phyloP scores from a whole-genome alignment of 2,797 vertebrate species.

The Natrix natrix region DNA sequence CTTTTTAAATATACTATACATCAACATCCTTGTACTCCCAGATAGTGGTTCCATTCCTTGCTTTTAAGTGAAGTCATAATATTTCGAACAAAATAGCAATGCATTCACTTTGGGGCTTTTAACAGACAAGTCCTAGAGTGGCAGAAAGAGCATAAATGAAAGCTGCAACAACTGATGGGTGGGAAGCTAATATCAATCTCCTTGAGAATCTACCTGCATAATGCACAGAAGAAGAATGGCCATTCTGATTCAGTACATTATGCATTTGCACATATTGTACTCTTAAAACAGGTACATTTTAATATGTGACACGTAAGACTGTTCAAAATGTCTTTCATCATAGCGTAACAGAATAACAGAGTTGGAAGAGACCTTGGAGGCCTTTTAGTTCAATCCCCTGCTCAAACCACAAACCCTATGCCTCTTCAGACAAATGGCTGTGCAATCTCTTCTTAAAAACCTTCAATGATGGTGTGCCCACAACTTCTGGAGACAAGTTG shows the following conservation, averaged over 20 bases:
- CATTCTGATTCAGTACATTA: neutral
- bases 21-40: neutral
- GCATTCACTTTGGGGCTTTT: neutral
- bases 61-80: neutral
- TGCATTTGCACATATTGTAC: neutral
- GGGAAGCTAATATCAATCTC: neutral
- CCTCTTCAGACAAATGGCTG: neutral
- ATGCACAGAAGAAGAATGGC: neutral
- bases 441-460: neutral
- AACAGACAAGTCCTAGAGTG: neutral
- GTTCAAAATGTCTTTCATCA: neutral
- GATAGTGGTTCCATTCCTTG: neutral
- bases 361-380: neutral
- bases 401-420: neutral
- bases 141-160: neutral
- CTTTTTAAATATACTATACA: neutral
- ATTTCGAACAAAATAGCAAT: neutral
- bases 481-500: neutral
- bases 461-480: neutral
- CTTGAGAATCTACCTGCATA: neutral
- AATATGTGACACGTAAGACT: neutral
- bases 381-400: neutral
- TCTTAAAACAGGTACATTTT: neutral
- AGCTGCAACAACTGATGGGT: neutral
- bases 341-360: neutral